phyloP scores from a whole-genome alignment of 2,113 vertebrate genomes.

The Chunga burmeisteri region DNA sequence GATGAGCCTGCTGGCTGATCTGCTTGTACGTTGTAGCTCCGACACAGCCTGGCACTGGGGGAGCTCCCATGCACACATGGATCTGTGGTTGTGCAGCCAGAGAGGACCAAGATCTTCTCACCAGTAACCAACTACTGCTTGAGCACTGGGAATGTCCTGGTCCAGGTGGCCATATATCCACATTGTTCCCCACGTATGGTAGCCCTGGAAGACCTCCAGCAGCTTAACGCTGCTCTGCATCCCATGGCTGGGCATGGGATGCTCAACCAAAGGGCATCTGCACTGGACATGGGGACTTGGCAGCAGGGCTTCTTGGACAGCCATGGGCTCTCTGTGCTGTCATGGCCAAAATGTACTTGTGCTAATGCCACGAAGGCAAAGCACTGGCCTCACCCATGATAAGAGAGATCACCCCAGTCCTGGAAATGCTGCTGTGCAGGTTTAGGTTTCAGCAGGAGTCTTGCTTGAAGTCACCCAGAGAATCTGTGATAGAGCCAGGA shows the following conservation, averaged over 20 bases:
- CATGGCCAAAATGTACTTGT: not conserved
- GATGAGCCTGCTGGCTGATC: not conserved
- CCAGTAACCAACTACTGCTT: not conserved
- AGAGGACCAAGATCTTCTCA: not conserved
- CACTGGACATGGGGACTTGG: rapidly evolving
- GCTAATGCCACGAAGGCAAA: not conserved
- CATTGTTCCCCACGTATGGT: rapidly evolving
- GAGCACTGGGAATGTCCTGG: not conserved
- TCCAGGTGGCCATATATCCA: not conserved
- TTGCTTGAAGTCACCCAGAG: not conserved
- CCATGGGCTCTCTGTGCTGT: not conserved
- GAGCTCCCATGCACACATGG: not conserved
- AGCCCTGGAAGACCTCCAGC: not conserved
- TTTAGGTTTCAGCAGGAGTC: not conserved
- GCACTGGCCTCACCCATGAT: not conserved
- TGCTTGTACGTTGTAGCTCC: not conserved
- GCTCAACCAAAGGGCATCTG: not conserved
- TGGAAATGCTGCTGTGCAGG: not conserved
- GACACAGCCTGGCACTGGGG: not conserved
- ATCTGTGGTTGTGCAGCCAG: not conserved
- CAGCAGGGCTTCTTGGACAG: not conserved
- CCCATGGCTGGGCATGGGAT: rapidly evolving
- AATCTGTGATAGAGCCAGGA: not conserved
- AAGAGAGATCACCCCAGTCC: not conserved
- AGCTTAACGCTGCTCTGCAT: not conserved